Base-by-base conservation (phyloP, 2,113 vertebrate genomes). In the Halcyon malimbica region DNA sequence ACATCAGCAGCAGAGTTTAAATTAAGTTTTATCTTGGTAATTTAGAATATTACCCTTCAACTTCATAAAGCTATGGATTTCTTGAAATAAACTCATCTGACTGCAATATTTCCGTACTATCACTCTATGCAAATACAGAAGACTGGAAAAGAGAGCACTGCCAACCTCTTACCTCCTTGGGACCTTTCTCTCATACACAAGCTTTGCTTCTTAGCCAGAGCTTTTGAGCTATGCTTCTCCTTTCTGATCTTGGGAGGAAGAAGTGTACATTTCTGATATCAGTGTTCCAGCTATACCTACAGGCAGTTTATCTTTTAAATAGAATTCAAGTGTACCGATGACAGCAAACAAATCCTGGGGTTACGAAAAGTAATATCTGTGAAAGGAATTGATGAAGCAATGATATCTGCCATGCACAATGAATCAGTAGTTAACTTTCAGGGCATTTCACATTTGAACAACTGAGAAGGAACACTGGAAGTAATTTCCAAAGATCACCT, bases 151-250 rank as follows among this genome's bases (percentile, higher is more conserved):
- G 3, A 37, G 39, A 86, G 11, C 33, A 16, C 6, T 74, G 21
- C n/a, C 21, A 42, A 9, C 4, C 37, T 70, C 41, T n/a, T 21
- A 14, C 16, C 18, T 91, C 19, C 50, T 37, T 10, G 1, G 28
- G 48, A 70, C 17, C 24, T 20, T 29, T 31, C n/a, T 59, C 28
- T 50, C 35, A 18, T 1, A 31, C 3, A 37, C 7, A 73, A 80
- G 9, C 3, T 8, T 2, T 28, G 62, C 8, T 57, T 21, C 50
- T 75, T 20, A 18, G 24, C 13, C 31, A 16, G 0, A 0, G 5
- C 9, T 76, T 93, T 42, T 41, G 20, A 91, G 11, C 26, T 28
- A 42, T 3, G 8, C 33, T 77, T 50, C 46, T 56, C 26, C 48
- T 64, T 93, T 83, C 44, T 57, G 26, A 51, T 76, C 23, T 51